phyloP scores from a whole-genome alignment of 2,888 invertebrate genomes.

The Nephrotoma appendiculata region DNA sequence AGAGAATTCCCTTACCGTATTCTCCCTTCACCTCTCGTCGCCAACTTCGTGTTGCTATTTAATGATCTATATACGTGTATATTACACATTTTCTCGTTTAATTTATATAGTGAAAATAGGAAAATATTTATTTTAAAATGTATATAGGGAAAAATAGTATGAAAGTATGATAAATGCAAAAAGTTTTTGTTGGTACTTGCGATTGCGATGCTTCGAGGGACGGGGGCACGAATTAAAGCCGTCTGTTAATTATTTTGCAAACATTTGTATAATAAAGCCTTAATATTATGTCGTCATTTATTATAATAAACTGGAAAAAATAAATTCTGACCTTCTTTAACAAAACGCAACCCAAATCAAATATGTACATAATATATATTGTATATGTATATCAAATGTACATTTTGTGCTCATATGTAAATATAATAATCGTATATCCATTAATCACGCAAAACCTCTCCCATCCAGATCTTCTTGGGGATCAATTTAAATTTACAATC shows the following conservation, averaged over 20 bases:
- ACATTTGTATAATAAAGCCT: not conserved
- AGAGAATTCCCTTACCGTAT: not conserved
- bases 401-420: not conserved
- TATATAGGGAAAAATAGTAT: not conserved
- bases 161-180: not conserved
- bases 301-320: not conserved
- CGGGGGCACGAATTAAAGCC: not conserved
- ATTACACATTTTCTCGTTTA: not conserved
- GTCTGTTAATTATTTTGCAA: not conserved
- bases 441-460: not conserved
- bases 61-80: not conserved
- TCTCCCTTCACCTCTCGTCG: not conserved
- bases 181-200: not conserved
- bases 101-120: not conserved
- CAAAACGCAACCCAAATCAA: not conserved
- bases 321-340: not conserved
- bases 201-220: not conserved
- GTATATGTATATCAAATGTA: not conserved
- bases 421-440: not conserved
- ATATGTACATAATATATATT: not conserved
- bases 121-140: not conserved
- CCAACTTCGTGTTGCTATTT: not conserved
- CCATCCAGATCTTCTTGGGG: not conserved
- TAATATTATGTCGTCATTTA: not conserved
- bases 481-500: not conserved